Percentiles rank a stretch among this genome's conserved stretches.
Evolutionary conservation across 2,113 vertebrate genomes (phyloP).

Genomic region (Caretta caretta): DNA sequence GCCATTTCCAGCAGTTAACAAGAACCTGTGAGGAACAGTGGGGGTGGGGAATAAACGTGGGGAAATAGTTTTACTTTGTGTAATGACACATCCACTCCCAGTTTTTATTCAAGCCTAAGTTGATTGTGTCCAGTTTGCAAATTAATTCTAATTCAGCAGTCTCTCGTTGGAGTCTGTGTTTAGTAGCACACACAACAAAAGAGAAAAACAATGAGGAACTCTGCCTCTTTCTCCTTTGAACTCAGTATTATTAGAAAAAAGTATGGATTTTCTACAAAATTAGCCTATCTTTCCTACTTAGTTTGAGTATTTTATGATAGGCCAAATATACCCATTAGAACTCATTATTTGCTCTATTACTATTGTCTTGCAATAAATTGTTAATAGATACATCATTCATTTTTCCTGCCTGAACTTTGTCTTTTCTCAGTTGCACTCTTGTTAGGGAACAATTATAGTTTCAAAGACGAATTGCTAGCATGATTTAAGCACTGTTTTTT

Average conservation of each 20-base stretch:
- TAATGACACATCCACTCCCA: too few relatives aligned
- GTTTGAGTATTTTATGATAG: background rate
- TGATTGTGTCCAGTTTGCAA: too few relatives aligned
- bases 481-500: background rate
- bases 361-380: background rate
- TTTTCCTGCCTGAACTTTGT: background rate
- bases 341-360: background rate
- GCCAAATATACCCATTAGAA: background rate
- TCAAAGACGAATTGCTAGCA: background rate
- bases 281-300: background rate
- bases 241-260: background rate
- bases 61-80: too few relatives aligned
- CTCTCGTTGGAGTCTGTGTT: background rate
- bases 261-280: background rate
- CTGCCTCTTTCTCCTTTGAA: background rate
- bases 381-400: background rate
- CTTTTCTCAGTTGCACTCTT: background rate
- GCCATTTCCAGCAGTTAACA: too few relatives aligned
- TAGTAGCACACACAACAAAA: background rate
- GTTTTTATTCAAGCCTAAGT: too few relatives aligned
- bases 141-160: too few relatives aligned
- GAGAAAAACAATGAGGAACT: background rate
- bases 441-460: background rate
- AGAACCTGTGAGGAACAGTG: too few relatives aligned
- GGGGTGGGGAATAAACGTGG: too few relatives aligned